Evolutionary conservation across 2,113 vertebrate species (phyloP).

Genomic region (Apodemus speciosus): DNA sequence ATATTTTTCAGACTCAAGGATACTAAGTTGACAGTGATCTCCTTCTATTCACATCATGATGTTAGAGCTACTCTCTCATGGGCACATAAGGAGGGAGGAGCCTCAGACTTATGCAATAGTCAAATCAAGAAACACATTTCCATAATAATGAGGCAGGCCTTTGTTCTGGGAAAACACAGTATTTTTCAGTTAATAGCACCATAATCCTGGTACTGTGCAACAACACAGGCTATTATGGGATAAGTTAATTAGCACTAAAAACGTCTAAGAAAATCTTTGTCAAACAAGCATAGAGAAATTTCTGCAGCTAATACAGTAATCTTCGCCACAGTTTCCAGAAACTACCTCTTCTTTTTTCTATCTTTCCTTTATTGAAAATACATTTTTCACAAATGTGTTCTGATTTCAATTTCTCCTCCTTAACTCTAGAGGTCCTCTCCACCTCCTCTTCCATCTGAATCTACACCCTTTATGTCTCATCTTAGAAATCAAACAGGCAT

Average conservation of each 20-base stretch:
- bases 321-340: slow-evolving; percentile 42
- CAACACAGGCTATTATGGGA: neutral
- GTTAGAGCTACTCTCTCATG: neutral
- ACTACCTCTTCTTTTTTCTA: neutral
- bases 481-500: neutral
- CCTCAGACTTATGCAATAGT: neutral
- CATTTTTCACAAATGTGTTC: neutral
- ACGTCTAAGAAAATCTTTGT: slow-evolving; percentile 31
- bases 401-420: neutral
- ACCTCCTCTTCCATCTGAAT: neutral
- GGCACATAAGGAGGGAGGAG: neutral
- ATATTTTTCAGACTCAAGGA: neutral
- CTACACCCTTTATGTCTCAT: neutral
- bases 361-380: neutral
- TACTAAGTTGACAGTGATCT: neutral
- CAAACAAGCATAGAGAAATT: slow-evolving; percentile 17
- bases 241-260: neutral
- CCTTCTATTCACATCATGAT: neutral
- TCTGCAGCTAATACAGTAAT: neutral
- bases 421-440: neutral
- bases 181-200: neutral
- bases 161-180: slow-evolving; percentile 24
- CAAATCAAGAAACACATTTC: slow-evolving; percentile 48
- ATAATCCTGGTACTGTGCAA: neutral
- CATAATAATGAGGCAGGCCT: neutral